These are phyloP conservation scores for Cirrhinus mrigala DNA, from an alignment of 2,797 vertebrate genomes.

Conservation along the genomic window DNA sequence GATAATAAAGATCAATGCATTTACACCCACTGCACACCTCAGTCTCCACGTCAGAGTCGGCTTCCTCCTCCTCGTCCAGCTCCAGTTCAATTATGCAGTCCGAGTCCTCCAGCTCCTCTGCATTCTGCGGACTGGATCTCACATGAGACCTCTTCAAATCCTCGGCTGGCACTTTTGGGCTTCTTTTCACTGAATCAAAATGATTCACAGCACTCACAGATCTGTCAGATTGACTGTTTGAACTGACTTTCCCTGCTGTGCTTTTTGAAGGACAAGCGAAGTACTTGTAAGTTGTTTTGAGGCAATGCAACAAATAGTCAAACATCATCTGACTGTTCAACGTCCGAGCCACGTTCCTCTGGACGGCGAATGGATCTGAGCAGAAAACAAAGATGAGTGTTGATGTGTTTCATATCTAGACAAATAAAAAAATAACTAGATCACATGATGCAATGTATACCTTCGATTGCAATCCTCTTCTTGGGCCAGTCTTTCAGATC, in stretches of 20 bases:
- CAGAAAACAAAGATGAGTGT: slow-evolving; percentile 22
- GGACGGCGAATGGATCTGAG: slow-evolving; percentile 91
- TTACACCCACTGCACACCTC: slow-evolving; percentile 7
- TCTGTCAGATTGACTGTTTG: slow-evolving; percentile 45
- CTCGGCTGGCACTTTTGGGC: slow-evolving; percentile 59
- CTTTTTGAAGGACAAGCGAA: slow-evolving; percentile 87
- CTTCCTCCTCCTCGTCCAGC: slow-evolving; percentile 76
- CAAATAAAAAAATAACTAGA: not conserved
- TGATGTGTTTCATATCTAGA: not conserved
- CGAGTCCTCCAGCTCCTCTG: slow-evolving; percentile 76
- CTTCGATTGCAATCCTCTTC: slow-evolving; percentile 94
- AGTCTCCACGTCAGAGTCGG: slow-evolving; percentile 78
- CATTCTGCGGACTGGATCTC: slow-evolving; percentile 1
- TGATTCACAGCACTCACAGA: slow-evolving; percentile 52
- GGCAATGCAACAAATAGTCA: slow-evolving; percentile 92
- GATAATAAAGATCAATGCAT: not conserved
- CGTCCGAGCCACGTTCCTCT: slow-evolving; percentile 92
- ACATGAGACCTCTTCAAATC: slow-evolving; percentile 20
- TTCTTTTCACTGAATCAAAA: slow-evolving; percentile 59
- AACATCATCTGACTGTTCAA: slow-evolving; percentile 91
- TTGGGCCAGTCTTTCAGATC: slow-evolving; percentile 96
- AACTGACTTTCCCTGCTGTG: slow-evolving; percentile 59
- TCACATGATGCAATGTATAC: slow-evolving; percentile 68
- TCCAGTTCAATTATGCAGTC: slow-evolving; percentile 82
- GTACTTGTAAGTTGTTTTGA: slow-evolving; percentile 94